Evolutionary conservation across 1,140 invertebrate genomes (phyloP), one percentile per base, ranked within the genome.

Genomic region (Xylocopa sonorina): DNA sequence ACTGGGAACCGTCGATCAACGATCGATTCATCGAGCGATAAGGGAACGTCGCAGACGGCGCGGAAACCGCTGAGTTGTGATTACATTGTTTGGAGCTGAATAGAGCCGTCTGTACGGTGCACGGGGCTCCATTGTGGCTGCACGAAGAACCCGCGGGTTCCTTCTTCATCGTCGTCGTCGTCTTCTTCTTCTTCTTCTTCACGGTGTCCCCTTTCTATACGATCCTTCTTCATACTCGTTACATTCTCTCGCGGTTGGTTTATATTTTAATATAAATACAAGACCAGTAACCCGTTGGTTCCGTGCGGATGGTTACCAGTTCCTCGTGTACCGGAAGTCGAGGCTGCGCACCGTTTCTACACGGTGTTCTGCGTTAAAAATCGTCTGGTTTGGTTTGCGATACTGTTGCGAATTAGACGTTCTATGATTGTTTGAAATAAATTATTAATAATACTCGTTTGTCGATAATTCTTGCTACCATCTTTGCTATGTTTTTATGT

Each of bases 21-120:
- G 82, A 85, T 85, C 87, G 86, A 86, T 85, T 82, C 80, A 75
- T 67, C 71, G 76, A 84, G 81, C 84, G 85, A 86, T 86, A 86
- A 87, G 69, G 41, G 75, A 79, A 51, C 85, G 77, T 84, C 82
- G 85, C 73, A 55, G 57, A 81, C 72, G 72, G 77, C 74, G 82
- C 72, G 79, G 88, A 86, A 90, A 89, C 64, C 80, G 89, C 89
- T 90, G 89, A 90, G 89, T 89, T 89, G 89, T 90, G 88, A 90
- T 90, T 88, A 84, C 82, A 89, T 90, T 90, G 89, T 90, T 87
- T 88, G 88, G 69, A 83, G 79, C 68, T 90, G 88, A 90, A 89
- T 90, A 86, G 84, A 89, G 87, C 83, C 82, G 86, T 88, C 84
- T 88, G 82, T 83, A 89, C 87, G 82, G 75, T 87, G 86, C 84